Percentiles rank a stretch among this genome's conserved stretches.
phyloP scores from a whole-genome alignment of 2,797 vertebrate species.

The Gallinago solitaria region DNA sequence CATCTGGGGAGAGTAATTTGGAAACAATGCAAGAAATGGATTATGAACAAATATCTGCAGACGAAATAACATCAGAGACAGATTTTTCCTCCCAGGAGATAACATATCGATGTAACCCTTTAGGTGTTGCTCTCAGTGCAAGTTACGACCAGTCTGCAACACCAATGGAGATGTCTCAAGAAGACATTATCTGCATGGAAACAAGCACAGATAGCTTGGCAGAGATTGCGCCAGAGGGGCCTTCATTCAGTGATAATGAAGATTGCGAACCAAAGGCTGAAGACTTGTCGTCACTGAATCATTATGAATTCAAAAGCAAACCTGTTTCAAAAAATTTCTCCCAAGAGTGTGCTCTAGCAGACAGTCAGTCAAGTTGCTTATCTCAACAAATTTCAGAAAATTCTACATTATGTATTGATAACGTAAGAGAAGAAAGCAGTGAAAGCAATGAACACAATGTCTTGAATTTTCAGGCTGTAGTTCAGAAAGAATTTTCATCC shows the following conservation, averaged over 20 bases:
- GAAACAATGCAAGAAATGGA: slow-evolving; percentile 20
- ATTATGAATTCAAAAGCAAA: slow-evolving; percentile 31
- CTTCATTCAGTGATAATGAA: slow-evolving; percentile 40
- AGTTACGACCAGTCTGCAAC: slow-evolving; percentile 38
- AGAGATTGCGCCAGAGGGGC: slow-evolving; percentile 66
- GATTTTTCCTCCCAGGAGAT: slow-evolving; percentile 16
- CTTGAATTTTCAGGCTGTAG: slow-evolving; percentile 32
- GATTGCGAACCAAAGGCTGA: background rate
- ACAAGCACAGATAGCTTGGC: slow-evolving; percentile 72
- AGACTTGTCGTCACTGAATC: background rate
- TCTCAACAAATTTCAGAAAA: slow-evolving; percentile 24
- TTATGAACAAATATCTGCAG: background rate
- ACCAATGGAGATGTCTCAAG: background rate
- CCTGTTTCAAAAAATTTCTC: slow-evolving; percentile 5
- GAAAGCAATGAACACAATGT: background rate
- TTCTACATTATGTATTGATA: background rate
- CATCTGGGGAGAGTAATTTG: background rate
- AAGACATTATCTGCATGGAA: slow-evolving; percentile 66
- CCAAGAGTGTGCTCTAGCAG: background rate
- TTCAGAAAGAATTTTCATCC: slow-evolving; percentile 48
- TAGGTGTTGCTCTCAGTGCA: background rate
- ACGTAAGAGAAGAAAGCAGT: background rate
- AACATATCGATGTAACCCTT: background rate
- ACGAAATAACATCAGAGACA: background rate
- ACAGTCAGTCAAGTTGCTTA: background rate